Percentiles rank a stretch among this genome's conserved stretches.
phyloP scores from a whole-genome alignment of 2,888 invertebrate genomes.

The Limnephilus rhombicus region DNA sequence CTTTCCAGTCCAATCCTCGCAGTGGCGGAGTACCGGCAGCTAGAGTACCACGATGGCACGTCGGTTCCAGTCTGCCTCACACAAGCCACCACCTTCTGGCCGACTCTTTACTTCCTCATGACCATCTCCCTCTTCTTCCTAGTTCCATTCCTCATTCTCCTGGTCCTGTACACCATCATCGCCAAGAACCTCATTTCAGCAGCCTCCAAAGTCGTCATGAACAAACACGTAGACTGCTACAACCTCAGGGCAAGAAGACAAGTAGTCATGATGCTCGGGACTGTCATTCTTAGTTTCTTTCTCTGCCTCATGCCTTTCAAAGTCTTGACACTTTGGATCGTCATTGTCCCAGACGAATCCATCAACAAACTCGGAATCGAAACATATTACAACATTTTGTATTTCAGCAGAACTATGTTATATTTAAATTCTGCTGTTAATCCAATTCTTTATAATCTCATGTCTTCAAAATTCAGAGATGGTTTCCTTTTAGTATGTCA shows the following conservation, averaged over 20 bases:
- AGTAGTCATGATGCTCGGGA: constrained; percentile 91
- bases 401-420: constrained; percentile 91
- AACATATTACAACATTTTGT: constrained; percentile 88
- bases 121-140: constrained; percentile 89
- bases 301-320: constrained; percentile 92
- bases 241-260: constrained; percentile 86
- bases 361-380: constrained; percentile 85
- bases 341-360: constrained; percentile 84
- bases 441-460: constrained; percentile 94
- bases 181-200: constrained; percentile 89
- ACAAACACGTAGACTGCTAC: constrained; percentile 85
- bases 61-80: constrained; percentile 88
- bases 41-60: constrained; percentile 84
- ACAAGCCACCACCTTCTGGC: constrained; percentile 86
- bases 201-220: constrained; percentile 82
- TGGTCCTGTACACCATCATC: constrained; percentile 89
- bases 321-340: constrained; percentile 89
- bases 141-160: constrained; percentile 87
- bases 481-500: constrained; percentile 86
- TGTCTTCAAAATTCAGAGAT: constrained; percentile 93
- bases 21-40: constrained; percentile 85
- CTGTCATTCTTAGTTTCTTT: constrained; percentile 93
- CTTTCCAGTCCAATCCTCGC: constrained; percentile 85
- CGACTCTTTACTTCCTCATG: constrained; percentile 87
- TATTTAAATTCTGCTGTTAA: constrained; percentile 94